Evolutionary conservation across 2,113 vertebrate genomes (phyloP), one percentile per base, ranked within the genome.

Genomic region (Heterotilapia buettikoferi): DNA sequence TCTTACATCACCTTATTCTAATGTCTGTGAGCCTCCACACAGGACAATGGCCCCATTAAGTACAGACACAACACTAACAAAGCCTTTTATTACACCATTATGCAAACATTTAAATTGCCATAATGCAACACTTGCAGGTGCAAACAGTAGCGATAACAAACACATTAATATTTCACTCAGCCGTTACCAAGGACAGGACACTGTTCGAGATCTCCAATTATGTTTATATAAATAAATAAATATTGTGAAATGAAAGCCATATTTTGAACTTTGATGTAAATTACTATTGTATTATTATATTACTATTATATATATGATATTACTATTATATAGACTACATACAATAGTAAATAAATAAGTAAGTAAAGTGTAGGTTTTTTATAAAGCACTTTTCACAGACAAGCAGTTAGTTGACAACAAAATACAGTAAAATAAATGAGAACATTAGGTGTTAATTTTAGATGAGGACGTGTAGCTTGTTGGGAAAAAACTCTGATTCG

Each of bases 51-150:
- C 45, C 26, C 73, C 73, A 78, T 78, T 78, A n/a, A 52, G 26
- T 78, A 31, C 1, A 50, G 1, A 31, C 73, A 19, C 9, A 50
- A 31, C 6, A 52, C 43, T 12, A 78, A 78, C 9, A 50, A 50
- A 31, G 26, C 16, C 10, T 52, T 78, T 78, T 52, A 50, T 52
- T 78, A 50, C 73, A 31, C 45, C 10, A 50, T 78, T 78, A 50
- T 78, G 73, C 29, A 78, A 78, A 78, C 73, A 78, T 50, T 78
- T 50, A 78, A 78, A 50, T 78, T 2, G 1, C 73, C 5, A 78
- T 78, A 76, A 76, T 76, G 26, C 40, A 50, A 7, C 43, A 78
- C 16, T 31, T 78, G 26, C 26, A 6, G 73, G 26, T 50, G 71
- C 16, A 76, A 76, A 47, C 24, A 11, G 0, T 29, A 76, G 40